Evolutionary conservation across 2,113 vertebrate species (phyloP).

Genomic region (Tapirus terrestris): DNA sequence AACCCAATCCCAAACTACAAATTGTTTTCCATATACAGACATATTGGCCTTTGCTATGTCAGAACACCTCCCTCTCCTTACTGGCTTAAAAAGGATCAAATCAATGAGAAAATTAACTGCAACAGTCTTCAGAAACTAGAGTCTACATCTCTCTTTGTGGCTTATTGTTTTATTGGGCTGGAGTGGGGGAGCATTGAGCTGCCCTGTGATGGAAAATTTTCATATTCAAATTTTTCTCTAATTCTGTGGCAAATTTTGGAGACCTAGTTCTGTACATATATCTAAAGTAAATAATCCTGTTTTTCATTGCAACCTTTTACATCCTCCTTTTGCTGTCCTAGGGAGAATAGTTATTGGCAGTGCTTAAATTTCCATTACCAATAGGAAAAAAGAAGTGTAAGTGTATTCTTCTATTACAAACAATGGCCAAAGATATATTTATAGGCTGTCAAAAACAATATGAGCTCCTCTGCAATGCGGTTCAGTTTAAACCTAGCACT

Average conservation of each 20-base stretch:
- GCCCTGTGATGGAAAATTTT: neutral
- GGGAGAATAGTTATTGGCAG: neutral
- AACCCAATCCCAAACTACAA: neutral
- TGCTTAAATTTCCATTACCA: constrained; percentile 55
- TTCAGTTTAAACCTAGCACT: neutral
- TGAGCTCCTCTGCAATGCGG: neutral
- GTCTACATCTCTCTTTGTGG: neutral
- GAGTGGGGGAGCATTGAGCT: neutral
- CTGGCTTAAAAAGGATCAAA: neutral
- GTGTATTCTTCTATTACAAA: neutral
- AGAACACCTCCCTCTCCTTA: neutral
- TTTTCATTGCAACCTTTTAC: neutral
- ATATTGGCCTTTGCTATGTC: neutral
- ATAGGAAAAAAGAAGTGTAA: neutral
- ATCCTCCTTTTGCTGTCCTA: neutral
- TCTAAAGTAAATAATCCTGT: neutral
- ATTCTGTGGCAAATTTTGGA: constrained; percentile 27
- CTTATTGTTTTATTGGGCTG: neutral
- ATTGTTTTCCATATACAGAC: neutral
- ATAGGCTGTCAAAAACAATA: neutral
- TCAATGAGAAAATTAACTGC: neutral
- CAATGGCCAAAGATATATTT: constrained; percentile 11
- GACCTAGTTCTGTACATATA: neutral
- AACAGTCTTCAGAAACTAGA: neutral
- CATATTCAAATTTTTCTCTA: neutral